Conservation (phyloP, 2,113 vertebrate genomes). For the Apistogramma diplotaenia region DNA sequence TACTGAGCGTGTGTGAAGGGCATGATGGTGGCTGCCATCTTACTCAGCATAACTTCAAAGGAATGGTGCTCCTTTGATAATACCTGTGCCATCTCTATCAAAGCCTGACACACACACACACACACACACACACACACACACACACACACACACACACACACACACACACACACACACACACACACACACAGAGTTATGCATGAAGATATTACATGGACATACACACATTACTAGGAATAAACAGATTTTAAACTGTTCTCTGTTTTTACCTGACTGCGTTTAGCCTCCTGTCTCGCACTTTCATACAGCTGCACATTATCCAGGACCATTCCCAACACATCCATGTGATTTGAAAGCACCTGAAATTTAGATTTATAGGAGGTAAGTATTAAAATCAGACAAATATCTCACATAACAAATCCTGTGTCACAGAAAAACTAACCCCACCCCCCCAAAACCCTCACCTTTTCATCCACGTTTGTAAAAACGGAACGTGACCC, state of each 20-base stretch:
- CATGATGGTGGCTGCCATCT: slow-evolving; percentile 65
- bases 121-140: background rate
- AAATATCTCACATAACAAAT: background rate
- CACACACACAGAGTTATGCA: background rate
- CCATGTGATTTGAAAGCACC: slow-evolving; percentile 62
- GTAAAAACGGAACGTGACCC: slow-evolving; percentile 42
- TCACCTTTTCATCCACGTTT: slow-evolving; percentile 63
- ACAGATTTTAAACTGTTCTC: background rate
- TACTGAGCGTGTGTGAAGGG: slow-evolving; percentile 58
- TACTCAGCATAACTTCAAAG: slow-evolving; percentile 60
- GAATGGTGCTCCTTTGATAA: slow-evolving; percentile 55
- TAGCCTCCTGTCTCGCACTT: slow-evolving; percentile 62
- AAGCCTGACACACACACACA: slow-evolving; percentile 30
- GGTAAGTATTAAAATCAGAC: background rate
- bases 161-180: background rate
- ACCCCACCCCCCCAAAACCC: background rate
- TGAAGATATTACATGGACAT: background rate
- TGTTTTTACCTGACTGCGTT: slow-evolving; percentile 54
- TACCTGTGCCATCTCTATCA: slow-evolving; percentile 58
- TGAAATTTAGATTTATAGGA: background rate
- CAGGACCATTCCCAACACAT: slow-evolving; percentile 58
- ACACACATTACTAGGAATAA: background rate
- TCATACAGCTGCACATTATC: slow-evolving; percentile 67
- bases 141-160: background rate
- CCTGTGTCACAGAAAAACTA: background rate